Base-by-base conservation (phyloP, 1,140 invertebrate species). In the Rhopalosiphum maidis region DNA sequence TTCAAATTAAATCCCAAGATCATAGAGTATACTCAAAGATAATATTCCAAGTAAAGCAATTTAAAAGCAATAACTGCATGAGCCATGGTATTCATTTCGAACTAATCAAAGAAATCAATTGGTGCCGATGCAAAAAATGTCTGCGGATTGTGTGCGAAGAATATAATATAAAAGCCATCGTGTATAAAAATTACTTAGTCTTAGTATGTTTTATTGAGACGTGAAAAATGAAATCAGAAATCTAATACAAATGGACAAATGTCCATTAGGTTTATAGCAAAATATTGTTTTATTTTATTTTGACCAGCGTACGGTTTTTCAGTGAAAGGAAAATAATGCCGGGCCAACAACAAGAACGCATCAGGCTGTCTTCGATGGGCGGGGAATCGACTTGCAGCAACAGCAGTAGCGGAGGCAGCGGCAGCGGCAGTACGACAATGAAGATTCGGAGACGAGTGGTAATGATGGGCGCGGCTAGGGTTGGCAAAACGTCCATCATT, bases 401-500 rank as follows among this genome's bases (percentile, higher is more conserved):
- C 82, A 93, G 91, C 22, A 94, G 90, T 18, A 91, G 93, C 60
- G 91, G 94, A 8, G 87, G 54, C 55, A 93, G 90, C 25, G 94
- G 93, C 60, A 93, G 90, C 35, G 94, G 93, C 60, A 82, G 48
- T 35, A 77, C 93, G 11, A 90, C 94, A 43, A 94, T 93, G 55
- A 95, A 95, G 93, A 95, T 95, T 88, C 94, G 95, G 37, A 95
- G 95, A 60, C 93, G 95, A 37, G 94, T 95, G 93, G 94, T 95
- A 35, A 94, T 96, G 25, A 95, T 96, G 95, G 96, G 96, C 1
- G 95, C 95, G 5, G 95, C 95, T 0, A 94, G 95, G 51, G 96
- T 96, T 85, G 96, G 96, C 25, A 97, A 97, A 94, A 96, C 96
- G 0, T 95, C 96, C 86, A 96, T 97, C 94, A 96, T 97, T 77